A percentile compares a stretch with the other conserved stretches of the same genome.
Evolutionary conservation across 2,888 invertebrate species (phyloP).

Genomic region (Chaitophorus viminalis): DNA sequence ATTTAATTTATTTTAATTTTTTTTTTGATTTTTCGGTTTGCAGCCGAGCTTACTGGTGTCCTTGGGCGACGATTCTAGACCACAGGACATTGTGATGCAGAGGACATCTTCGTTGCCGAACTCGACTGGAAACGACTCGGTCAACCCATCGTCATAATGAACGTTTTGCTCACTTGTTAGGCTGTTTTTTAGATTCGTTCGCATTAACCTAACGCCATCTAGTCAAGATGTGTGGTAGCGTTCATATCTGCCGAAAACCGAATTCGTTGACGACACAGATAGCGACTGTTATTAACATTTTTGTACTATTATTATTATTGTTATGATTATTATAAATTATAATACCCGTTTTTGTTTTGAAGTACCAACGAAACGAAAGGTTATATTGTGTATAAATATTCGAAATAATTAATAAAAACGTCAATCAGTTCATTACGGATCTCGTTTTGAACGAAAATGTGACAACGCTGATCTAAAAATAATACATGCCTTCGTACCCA

Average conservation of each 20-base stretch:
- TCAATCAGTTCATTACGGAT: no score
- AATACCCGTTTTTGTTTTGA: neutral
- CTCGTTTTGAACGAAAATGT: no score
- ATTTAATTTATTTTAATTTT: no score
- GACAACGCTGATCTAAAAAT: no score
- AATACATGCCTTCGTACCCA: no score
- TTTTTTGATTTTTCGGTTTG: neutral
- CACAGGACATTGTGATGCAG: slow-evolving; percentile 51
- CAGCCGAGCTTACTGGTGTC: slow-evolving; percentile 47
- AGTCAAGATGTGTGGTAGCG: neutral
- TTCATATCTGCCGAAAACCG: neutral
- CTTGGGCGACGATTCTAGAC: slow-evolving; percentile 34
- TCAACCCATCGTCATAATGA: slow-evolving; percentile 55
- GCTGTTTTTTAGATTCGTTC: neutral
- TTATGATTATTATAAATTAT: neutral
- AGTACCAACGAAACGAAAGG: neutral
- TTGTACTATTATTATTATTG: neutral
- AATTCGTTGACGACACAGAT: neutral
- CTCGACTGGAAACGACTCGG: slow-evolving; percentile 52
- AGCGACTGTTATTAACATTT: neutral
- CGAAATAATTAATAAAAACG: no score
- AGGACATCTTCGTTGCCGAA: slow-evolving; percentile 54
- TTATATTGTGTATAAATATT: no score
- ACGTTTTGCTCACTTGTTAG: slow-evolving; percentile 50
- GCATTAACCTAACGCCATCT: neutral